These are phyloP conservation scores for Metopolophium dirhodum DNA, from an alignment of 1,140 invertebrate genomes.

Conservation along the genomic window DNA sequence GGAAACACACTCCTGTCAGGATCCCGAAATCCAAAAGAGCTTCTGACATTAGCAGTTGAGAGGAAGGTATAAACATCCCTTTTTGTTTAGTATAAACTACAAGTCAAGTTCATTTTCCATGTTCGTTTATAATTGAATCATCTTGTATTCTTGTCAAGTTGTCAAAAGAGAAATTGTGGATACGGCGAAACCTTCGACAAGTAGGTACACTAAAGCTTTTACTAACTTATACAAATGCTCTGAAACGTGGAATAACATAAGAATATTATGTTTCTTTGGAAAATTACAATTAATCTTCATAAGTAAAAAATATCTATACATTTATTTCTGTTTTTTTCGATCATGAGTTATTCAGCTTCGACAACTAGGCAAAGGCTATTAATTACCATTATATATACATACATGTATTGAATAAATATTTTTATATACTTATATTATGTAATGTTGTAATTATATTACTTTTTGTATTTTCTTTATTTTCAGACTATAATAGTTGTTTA, in stretches of 20 bases:
- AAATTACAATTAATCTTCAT: slow-evolving; percentile 68
- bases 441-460: too few species aligned
- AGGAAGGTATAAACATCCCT: slow-evolving; percentile 70
- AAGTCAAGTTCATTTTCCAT: not conserved
- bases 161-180: slow-evolving; percentile 72
- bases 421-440: too few species aligned
- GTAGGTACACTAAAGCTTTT: slow-evolving; percentile 82
- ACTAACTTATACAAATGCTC: slow-evolving; percentile 78
- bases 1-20: slow-evolving; percentile 78
- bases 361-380: too few species aligned
- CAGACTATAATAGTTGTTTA: slow-evolving; percentile 77
- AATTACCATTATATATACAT: too few species aligned
- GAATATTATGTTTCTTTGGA: slow-evolving; percentile 90
- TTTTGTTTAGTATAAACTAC: not conserved
- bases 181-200: slow-evolving; percentile 78
- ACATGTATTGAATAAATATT: too few species aligned
- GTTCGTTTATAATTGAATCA: not conserved
- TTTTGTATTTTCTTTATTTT: not conserved
- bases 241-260: slow-evolving; percentile 90
- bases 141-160: too few species aligned
- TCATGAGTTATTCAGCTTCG: too few species aligned
- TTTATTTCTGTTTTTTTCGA: too few species aligned
- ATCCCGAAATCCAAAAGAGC: slow-evolving; percentile 74
- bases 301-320: not conserved
- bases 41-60: slow-evolving; percentile 83